Percentiles rank a stretch among this genome's conserved stretches.
Conservation (phyloP, 2,888 invertebrate genomes). For the Ernsta delagoae region DNA sequence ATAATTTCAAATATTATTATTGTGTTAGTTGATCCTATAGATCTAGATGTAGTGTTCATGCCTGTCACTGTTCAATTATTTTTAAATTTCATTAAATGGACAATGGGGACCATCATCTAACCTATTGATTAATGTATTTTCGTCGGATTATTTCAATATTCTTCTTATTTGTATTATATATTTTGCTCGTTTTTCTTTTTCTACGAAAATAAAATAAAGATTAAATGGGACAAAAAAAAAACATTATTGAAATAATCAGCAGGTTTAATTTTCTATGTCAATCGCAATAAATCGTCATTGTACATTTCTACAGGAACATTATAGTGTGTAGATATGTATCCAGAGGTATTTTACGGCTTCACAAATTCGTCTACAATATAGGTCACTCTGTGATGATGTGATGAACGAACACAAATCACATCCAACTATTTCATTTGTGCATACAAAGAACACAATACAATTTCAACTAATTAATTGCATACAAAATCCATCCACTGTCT, state of each 20-base stretch:
- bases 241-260: conserved; percentile 20
- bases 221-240: conserved; percentile 1
- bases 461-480: conserved; percentile 38
- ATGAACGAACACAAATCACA: conserved; percentile 34
- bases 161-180: too few relatives aligned
- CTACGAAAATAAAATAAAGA: too few relatives aligned
- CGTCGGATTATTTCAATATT: too few relatives aligned
- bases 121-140: too few relatives aligned
- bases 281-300: conserved; percentile 37
- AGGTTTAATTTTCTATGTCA: conserved; percentile 38
- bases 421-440: conserved; percentile 33
- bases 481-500: conserved; percentile 38
- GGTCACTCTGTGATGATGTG: conserved; percentile 35
- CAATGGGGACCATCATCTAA: too few relatives aligned
- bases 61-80: too few relatives aligned
- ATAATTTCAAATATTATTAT: too few relatives aligned
- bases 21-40: too few relatives aligned
- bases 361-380: conserved; percentile 35
- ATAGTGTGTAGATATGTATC: conserved; percentile 40
- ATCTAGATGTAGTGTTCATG: too few relatives aligned
- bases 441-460: conserved; percentile 27
- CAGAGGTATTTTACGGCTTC: conserved; percentile 52
- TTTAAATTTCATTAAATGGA: too few relatives aligned
- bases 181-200: too few relatives aligned
- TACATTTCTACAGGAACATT: conserved; percentile 44